Evolutionary conservation across 2,888 invertebrate species (phyloP), one percentile per base, ranked within the genome.

Genomic region (Lasioglossum lativentre): DNA sequence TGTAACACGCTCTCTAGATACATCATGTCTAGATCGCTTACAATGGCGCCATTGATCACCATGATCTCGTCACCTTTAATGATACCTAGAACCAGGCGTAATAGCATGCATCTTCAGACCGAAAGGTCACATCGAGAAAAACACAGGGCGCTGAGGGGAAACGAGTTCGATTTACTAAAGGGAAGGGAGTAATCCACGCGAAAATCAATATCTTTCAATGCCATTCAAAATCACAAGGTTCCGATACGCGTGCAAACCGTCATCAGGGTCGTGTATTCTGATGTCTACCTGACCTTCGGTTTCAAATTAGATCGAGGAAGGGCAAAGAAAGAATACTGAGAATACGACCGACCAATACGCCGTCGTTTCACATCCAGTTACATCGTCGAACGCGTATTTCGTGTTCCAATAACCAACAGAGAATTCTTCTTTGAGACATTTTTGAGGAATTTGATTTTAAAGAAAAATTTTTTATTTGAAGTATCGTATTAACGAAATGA

Each of bases 21-120:
- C 98, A 99, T 99, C 99, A 99, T 99, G 96, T 99, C 99, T 96
- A 99, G 96, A 96, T 99, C 99, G 94, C 98, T 98, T 92, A 99
- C 99, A 95, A 99, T 98, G 93, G 99, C 99, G 90, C 99, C 98
- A 96, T 99, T 99, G 96, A 99, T 99, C 95, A 99, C 99, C 97
- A 99, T 98, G 95, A 99, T 99, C 96, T 99, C 99, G 96, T 99
- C 99, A 93, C 99, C 98, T 96, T 99, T 98, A 95, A 99, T 98
- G 95, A 99, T 98, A 94, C 99, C 99, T 99, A 68, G 68, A 82
- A 34, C 34, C 30, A 66, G 8, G 66, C 19, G 19, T 66, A 23
- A 34, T 66, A 34, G 30, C 66, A 30, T 66, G 34, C 34, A 34
- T 66, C 19, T 66, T 66, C 66, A 34, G 66, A 34, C 30, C 63